Evolutionary conservation across 2,888 invertebrate genomes (phyloP), one percentile per base, ranked within the genome.

Genomic region (Thymelicus acteon): DNA sequence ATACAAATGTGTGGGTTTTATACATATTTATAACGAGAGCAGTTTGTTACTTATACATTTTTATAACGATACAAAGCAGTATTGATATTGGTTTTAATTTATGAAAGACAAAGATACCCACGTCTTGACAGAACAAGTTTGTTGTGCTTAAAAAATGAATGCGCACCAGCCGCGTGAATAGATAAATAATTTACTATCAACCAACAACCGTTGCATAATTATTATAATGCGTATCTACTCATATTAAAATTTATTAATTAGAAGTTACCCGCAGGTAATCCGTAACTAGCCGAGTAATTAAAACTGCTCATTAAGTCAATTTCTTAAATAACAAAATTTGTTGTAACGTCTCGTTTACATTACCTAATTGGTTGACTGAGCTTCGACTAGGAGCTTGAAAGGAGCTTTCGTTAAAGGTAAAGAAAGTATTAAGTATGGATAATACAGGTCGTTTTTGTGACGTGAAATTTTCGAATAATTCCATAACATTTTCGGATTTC

Each of bases 261-360:
- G 77, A 78, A 82, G 75, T 77, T 77, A 72, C 40, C 77, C 77
- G 75, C 81, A 77, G 82, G 84, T 87, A 86, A 88, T 85, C 82
- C 80, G 70, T 64, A 60, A 48, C 58, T 75, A 75, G 31, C 13
- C 13, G 13, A 75, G 81, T 84, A 80, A 85, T 86, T 90, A 86
- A 82, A 85, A 87, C 86, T 81, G 77, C 83, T 87, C 82, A 86
- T 88, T 87, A 86, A 83, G 79, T 82, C 84, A 84, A 86, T 84
- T 85, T 82, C 79, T 79, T 77, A 78, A 72, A 80, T 80, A 82
- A 81, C 80, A 75, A 78, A 81, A 85, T 85, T 87, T 89, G 90
- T 91, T 90, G 89, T 84, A 81, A 44, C 44, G 7, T 31, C 3
- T 54, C 54, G 8, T 12, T 10, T 54, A 31, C 12, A 24, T 44